Conservation (phyloP, 2,888 invertebrate genomes). For the Branchipolynoe longqiensis region DNA sequence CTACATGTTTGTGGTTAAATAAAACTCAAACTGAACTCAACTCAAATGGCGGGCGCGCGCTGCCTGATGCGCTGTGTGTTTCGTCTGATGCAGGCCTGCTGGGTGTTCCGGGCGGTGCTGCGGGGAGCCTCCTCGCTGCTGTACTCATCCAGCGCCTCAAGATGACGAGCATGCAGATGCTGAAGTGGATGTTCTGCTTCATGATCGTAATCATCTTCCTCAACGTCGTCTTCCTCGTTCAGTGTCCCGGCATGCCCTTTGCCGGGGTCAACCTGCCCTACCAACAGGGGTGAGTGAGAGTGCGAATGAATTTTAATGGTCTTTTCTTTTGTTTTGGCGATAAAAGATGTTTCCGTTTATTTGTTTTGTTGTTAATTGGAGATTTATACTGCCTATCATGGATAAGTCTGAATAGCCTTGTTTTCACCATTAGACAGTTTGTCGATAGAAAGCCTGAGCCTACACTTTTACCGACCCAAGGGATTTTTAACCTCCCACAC, state of each 20-base stretch:
- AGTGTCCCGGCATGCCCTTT: conserved; percentile 88
- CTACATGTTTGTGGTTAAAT: too few species aligned
- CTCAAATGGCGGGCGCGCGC: too few species aligned
- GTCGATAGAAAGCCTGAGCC: too few species aligned
- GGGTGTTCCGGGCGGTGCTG: conserved; percentile 92
- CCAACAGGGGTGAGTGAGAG: background rate
- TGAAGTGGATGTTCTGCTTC: conserved; percentile 73
- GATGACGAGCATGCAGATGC: conserved; percentile 82
- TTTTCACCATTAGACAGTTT: too few species aligned
- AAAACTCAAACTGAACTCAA: too few species aligned
- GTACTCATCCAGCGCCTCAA: conserved; percentile 90
- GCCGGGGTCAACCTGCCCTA: conserved; percentile 87
- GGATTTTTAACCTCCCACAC: too few species aligned
- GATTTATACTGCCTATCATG: too few species aligned
- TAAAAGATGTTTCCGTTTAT: background rate
- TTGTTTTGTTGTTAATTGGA: too few species aligned
- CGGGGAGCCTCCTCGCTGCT: conserved; percentile 92
- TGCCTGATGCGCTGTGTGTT: too few species aligned
- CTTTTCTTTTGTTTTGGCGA: background rate
- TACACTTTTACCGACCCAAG: too few species aligned
- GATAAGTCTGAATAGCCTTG: too few species aligned
- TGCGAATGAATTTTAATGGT: too few species aligned
- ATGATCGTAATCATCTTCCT: conserved; percentile 69
- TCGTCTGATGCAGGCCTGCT: conserved; percentile 87
- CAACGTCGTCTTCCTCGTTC: conserved; percentile 86